Evolutionary conservation across 2,113 vertebrate species (phyloP).

Genomic region (Oceanodroma tethys): DNA sequence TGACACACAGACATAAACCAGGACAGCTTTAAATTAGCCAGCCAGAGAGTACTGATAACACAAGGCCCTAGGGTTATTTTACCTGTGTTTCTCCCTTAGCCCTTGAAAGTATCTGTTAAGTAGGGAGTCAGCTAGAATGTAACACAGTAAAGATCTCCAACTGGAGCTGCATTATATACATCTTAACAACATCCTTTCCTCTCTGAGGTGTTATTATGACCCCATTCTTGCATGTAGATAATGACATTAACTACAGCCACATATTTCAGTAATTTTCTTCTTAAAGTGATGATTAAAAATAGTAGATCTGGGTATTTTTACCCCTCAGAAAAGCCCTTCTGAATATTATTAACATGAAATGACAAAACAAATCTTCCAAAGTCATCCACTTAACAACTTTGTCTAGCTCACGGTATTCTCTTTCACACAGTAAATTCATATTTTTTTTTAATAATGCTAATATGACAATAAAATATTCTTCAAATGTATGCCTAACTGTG

Average conservation of each 20-base stretch:
- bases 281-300: background rate
- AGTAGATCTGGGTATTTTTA: background rate
- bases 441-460: background rate
- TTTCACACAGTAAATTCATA: background rate
- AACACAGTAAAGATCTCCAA: background rate
- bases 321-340: background rate
- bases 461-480: background rate
- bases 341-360: background rate
- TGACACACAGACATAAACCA: background rate
- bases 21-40: background rate
- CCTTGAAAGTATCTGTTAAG: background rate
- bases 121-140: background rate
- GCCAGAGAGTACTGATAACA: background rate
- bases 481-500: background rate
- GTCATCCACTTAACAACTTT: background rate
- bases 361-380: background rate
- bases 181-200: background rate
- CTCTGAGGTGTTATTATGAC: background rate
- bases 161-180: background rate
- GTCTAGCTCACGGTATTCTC: background rate
- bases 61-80: background rate
- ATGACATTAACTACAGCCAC: background rate
- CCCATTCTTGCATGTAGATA: background rate
- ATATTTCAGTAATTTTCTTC: background rate
- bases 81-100: background rate